Evolutionary conservation across 2,113 vertebrate genomes (phyloP).

Genomic region (Grammomys dolichurus): DNA sequence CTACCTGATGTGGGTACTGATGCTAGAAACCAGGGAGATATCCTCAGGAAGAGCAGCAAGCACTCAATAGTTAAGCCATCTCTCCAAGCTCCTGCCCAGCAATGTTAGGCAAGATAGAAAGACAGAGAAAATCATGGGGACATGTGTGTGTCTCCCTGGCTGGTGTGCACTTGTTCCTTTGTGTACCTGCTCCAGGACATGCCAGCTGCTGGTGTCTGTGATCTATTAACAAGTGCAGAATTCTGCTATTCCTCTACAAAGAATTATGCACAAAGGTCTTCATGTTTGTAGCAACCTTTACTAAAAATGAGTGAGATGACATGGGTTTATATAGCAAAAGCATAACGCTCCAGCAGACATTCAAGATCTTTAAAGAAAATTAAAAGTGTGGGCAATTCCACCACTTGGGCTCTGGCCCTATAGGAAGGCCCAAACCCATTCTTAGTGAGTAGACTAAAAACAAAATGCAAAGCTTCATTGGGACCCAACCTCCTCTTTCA

Average conservation of each 20-base stretch:
- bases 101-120: background rate
- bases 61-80: background rate
- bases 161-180: background rate
- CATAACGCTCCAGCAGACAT: background rate
- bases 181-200: background rate
- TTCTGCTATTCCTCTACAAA: background rate
- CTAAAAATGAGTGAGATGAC: background rate
- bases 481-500: background rate
- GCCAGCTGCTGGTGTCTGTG: background rate
- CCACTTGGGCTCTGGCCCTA: background rate
- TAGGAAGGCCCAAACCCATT: background rate
- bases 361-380: background rate
- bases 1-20: background rate
- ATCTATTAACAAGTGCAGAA: background rate
- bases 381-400: background rate
- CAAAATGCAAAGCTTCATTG: background rate
- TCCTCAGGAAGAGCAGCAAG: background rate
- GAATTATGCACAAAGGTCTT: background rate
- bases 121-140: background rate
- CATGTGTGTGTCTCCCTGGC: background rate
- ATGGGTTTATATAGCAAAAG: background rate
- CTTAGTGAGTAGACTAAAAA: background rate
- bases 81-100: background rate
- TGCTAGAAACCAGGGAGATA: too few relatives aligned
- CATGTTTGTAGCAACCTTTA: slow-evolving; percentile 54